Base-by-base conservation (phyloP, 2,888 invertebrate species). In the Drosophila maculinotata region DNA sequence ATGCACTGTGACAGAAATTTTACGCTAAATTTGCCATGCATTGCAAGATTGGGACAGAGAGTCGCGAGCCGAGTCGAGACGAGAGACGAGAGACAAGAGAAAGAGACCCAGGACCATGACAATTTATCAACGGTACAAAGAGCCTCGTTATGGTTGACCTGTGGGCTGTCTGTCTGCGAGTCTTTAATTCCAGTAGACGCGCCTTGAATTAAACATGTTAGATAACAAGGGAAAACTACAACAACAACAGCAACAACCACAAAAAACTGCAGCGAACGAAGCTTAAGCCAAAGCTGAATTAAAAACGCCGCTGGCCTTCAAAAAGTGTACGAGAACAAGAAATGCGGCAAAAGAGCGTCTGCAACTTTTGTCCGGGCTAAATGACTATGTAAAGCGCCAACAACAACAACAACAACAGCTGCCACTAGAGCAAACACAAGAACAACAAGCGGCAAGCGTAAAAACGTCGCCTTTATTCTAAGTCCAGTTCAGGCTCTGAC, bases 161-260 rank as follows among this genome's bases (percentile, higher is more conserved):
- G 47, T 49, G 42, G 44, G 9, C 30, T 30, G 45, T 36, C 17
- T 38, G 10, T 38, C 35, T 3, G 23, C 41, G 28, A 69, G 52
- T 68, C 85, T 87, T 87, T 85, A 81, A 85, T 81, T 84, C 67
- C 85, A 58, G 44, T 54, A 62, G 84, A 80, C 64, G 78, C 75
- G 75, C 80, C 87, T 87, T 84, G 82, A 87, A 81, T 87, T 85
- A 87, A 81, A 71, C 82, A 82, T 79, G 87, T 87, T 87, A 87
- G 85, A 82, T 81, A 87, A 84, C 87, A 81, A 65, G 67, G 44
- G 51, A 35, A 54, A 52, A 44, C 38, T 38, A 25, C 1, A 15
- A 17, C 6, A 12, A 23, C 4, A 60, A 12, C n/a, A 30, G 9
- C 17, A 17, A 6, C 2, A 14, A 12, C n/a, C 25, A n/a, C 17